Conservation (phyloP, 2,888 invertebrate species). For the Chrysina gloriosa region DNA sequence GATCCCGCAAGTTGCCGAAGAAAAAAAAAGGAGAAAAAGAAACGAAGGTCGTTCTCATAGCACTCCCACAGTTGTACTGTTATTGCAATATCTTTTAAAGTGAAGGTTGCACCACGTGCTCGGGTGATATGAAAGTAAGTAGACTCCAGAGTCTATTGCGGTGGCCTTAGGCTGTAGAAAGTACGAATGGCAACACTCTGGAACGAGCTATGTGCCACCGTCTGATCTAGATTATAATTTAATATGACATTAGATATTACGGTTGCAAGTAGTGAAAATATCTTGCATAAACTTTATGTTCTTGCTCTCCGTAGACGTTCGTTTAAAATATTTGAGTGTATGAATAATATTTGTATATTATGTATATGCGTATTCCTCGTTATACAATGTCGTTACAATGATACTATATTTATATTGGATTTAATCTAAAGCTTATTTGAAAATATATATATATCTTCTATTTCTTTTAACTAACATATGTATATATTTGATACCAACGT, state of each 20-base stretch:
- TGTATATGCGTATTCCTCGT: neutral
- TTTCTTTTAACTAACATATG: no score
- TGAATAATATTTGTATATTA: neutral
- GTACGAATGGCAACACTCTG: constrained; percentile 40
- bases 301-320: neutral
- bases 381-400: no score
- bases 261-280: constrained; percentile 31
- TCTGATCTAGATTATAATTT: constrained; percentile 48
- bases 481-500: no score
- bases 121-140: constrained; percentile 45
- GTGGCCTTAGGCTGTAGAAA: constrained; percentile 48
- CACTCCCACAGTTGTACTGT: constrained; percentile 46
- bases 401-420: no score
- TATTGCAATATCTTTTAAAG: constrained; percentile 45
- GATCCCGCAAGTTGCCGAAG: constrained; percentile 10
- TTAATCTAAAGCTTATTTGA: no score
- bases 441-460: no score
- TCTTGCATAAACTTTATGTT: neutral
- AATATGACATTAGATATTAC: constrained; percentile 43
- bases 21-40: constrained; percentile 41
- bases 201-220: constrained; percentile 39
- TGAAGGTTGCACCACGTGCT: constrained; percentile 46
- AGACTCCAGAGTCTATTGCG: constrained; percentile 44
- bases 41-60: constrained; percentile 47
- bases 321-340: neutral